Evolutionary conservation across 1,140 invertebrate species (phyloP).

Genomic region (Musca domestica): DNA sequence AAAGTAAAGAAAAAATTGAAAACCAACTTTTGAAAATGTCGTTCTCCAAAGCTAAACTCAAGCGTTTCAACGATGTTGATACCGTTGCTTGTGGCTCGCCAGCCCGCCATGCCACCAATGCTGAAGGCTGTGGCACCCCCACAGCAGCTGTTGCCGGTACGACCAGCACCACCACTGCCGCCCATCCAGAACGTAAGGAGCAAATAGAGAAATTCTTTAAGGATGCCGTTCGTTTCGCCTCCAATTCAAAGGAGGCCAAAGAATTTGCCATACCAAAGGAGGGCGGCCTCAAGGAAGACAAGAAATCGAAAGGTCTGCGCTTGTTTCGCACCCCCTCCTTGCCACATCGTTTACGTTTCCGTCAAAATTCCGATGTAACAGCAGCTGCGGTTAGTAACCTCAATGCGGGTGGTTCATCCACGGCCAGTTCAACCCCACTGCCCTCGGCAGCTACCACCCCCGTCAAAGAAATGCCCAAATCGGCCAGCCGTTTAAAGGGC

Average conservation of each 20-base stretch:
- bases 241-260: constrained; percentile 48
- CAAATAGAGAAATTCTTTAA: constrained; percentile 53
- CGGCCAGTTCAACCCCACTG: constrained; percentile 45
- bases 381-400: constrained; percentile 7
- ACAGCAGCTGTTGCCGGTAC: constrained; percentile 31
- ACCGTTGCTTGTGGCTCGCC: constrained; percentile 44
- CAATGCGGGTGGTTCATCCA: constrained; percentile 31
- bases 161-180: constrained; percentile 4
- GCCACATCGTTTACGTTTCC: constrained; percentile 50
- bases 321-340: constrained; percentile 50
- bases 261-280: constrained; percentile 46
- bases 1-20: constrained; percentile 9
- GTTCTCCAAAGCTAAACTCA: constrained; percentile 52
- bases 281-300: constrained; percentile 39
- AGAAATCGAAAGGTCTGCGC: constrained; percentile 48
- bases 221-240: constrained; percentile 47
- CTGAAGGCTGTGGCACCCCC: constrained; percentile 26
- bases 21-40: constrained; percentile 33
- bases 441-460: constrained; percentile 48
- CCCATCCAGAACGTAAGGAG: constrained; percentile 44
- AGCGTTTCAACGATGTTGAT: constrained; percentile 52
- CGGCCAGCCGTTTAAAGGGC: constrained; percentile 44
- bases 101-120: constrained; percentile 32
- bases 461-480: constrained; percentile 45
- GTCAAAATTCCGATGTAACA: constrained; percentile 36